A percentile compares a stretch with the other conserved stretches of the same genome.
phyloP scores from a whole-genome alignment of 2,113 vertebrate genomes.

The Grammomys dolichurus region DNA sequence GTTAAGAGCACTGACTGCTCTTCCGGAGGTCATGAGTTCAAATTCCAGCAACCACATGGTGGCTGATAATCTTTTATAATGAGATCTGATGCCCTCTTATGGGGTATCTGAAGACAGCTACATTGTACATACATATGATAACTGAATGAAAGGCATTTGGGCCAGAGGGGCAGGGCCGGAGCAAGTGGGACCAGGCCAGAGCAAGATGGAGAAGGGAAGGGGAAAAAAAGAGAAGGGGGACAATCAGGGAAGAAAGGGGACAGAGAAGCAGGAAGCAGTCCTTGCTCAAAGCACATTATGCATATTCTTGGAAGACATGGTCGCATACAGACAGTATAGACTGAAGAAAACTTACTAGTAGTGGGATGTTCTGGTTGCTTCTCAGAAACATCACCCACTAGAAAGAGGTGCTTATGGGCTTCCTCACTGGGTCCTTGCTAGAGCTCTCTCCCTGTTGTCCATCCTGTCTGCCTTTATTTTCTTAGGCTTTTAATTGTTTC shows the following conservation, averaged over 20 bases:
- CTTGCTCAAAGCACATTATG: not conserved
- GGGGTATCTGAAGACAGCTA: no score
- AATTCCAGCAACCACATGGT: no score
- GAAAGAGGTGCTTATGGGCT: not conserved
- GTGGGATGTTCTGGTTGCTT: not conserved
- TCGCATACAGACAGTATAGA: no score
- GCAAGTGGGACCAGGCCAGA: no score
- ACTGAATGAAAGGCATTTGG: no score
- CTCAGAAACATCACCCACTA: not conserved
- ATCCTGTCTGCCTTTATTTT: not conserved
- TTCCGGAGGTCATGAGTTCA: no score
- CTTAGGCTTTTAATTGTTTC: not conserved
- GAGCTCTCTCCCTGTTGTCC: not conserved
- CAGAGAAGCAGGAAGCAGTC: not conserved
- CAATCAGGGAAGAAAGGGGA: not conserved
- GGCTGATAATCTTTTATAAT: no score
- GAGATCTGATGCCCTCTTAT: no score
- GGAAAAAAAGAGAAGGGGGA: not conserved
- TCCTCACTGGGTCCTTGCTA: not conserved
- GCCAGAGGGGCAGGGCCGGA: no score
- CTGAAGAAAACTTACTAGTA: not conserved
- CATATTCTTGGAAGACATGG: not conserved
- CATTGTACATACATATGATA: no score
- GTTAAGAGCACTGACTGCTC: no score
- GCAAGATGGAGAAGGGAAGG: no score